Base-by-base conservation (phyloP, 2,888 invertebrate genomes). In the Rotaria magnacalcarata region DNA sequence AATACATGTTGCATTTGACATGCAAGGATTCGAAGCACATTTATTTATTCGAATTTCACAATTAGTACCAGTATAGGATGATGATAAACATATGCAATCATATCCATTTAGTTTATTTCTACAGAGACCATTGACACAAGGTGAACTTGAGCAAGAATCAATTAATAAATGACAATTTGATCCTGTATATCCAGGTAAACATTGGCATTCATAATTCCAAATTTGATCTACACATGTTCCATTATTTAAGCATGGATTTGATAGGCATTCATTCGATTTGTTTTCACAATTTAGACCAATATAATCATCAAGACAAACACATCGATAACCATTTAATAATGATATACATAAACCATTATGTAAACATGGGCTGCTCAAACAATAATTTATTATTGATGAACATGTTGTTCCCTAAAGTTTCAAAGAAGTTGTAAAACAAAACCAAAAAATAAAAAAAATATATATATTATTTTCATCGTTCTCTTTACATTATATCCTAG, bases 101-200 rank as follows among this genome's bases (percentile, higher is more conserved):
- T 86, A 74, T 85, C 87, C 5, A 84, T 58, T 27, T 58, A 87
- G 34, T n/a, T 24, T 16, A 47, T 80, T 47, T 43, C 8, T 24
- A 58, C 96, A 97, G 3, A 93, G 93, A 67, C 87, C 87, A 52
- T 85, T 60, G 11, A 84, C 14, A 34, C 87, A 87, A 54, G 87
- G 87, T 14, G 50, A 21, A 54, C 87, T 87, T 16, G 56, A 67
- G 56, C 87, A 87, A 74, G 60, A 27, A 50, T 87, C 74, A 21
- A 85, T 84, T 50, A 67, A 47, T 24, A 67, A 47, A 19, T 85
- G 75, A 84, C 87, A 87, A 21, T 67, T 58, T 16, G 74, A 54
- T 19, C 87, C 87, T 41, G 21, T 24, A 56, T 85, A 87, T 21
- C 60, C 84, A 34, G 84, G 41, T 47, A 52, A 24, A 85, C 87